Conservation (phyloP, 2,113 vertebrate species). For the Hippocampus guttulatus region DNA sequence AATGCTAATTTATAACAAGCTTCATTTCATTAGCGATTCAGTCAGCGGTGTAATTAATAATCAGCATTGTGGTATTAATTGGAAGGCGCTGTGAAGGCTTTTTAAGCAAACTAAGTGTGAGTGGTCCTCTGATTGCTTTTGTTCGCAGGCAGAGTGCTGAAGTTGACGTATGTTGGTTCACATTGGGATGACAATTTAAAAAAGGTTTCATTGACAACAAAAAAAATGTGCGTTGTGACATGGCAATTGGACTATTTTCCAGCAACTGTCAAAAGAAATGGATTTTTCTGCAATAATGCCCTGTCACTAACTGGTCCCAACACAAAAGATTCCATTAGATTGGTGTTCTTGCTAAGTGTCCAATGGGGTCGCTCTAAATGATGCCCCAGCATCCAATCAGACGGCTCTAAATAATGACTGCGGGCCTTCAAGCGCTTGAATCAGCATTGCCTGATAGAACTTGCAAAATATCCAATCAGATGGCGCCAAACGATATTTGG, state of each 20-base stretch:
- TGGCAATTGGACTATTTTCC: neutral
- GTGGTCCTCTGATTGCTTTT: neutral
- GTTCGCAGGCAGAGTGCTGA: neutral
- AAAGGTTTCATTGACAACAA: neutral
- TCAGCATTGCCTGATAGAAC: too few species aligned
- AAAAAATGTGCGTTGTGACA: too few species aligned
- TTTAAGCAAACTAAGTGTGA: neutral
- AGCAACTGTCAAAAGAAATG: neutral
- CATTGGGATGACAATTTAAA: neutral
- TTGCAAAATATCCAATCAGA: neutral
- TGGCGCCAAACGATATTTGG: neutral
- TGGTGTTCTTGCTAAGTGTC: too few species aligned
- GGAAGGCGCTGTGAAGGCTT: constrained; percentile 1
- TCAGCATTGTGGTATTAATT: neutral
- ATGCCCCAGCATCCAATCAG: neutral
- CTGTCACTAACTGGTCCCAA: neutral
- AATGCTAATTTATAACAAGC: constrained; percentile 14
- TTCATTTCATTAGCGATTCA: constrained; percentile 5
- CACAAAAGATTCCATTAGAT: neutral
- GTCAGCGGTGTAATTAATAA: constrained; percentile 5
- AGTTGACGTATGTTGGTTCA: neutral
- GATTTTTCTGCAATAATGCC: neutral
- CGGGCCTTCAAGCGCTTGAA: too few species aligned
- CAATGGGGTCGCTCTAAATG: neutral
- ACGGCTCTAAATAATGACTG: neutral